Percentiles rank a stretch among this genome's conserved stretches.
phyloP scores from a whole-genome alignment of 2,888 invertebrate species.

The Gibbula magus region DNA sequence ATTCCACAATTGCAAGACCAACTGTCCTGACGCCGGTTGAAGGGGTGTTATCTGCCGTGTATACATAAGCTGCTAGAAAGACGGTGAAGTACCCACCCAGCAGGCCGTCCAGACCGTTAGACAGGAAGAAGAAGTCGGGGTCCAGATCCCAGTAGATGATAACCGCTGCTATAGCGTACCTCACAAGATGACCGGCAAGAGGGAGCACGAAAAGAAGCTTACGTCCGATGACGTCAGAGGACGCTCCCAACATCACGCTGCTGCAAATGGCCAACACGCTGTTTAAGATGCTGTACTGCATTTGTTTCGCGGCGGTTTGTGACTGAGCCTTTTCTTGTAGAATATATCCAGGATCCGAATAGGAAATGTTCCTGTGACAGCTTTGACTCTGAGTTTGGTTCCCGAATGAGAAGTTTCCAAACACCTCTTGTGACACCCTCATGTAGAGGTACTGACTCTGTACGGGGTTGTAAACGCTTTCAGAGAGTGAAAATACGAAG shows the following conservation, averaged over 20 bases:
- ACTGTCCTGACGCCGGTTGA: constrained; percentile 26
- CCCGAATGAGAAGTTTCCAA: neutral
- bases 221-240: neutral
- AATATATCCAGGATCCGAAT: neutral
- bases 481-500: neutral
- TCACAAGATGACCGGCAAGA: neutral
- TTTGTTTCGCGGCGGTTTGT: neutral
- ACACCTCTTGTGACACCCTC: neutral
- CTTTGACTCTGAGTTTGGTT: neutral
- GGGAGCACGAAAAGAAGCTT: neutral
- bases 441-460: neutral
- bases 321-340: neutral
- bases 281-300: neutral
- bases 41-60: constrained; percentile 23
- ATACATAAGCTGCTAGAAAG: constrained; percentile 9
- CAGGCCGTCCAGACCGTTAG: constrained; percentile 19
- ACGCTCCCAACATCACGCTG: neutral
- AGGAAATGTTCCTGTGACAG: neutral
- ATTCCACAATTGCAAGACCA: constrained; percentile 35
- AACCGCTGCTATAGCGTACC: neutral
- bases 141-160: constrained; percentile 25
- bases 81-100: constrained; percentile 17
- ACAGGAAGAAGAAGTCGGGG: constrained; percentile 10
- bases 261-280: neutral
- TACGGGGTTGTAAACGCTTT: neutral